Percentiles rank a stretch among this genome's conserved stretches.
Conservation (phyloP, 2,113 vertebrate species). For the Thamnophis sirtalis region DNA sequence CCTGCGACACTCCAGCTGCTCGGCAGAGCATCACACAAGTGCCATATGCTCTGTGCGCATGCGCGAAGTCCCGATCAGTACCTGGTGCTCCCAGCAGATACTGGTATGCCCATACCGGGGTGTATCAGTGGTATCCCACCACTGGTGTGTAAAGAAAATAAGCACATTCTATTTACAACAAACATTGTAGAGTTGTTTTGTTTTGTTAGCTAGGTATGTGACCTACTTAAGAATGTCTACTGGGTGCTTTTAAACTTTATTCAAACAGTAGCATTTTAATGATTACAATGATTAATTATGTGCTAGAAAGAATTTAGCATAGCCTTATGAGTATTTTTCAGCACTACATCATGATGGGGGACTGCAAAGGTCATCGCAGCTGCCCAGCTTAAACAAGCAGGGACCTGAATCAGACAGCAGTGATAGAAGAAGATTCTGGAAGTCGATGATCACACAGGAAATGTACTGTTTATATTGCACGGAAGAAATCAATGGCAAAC, state of each 20-base stretch:
- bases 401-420: background rate
- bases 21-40: too few species aligned
- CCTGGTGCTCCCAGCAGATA: too few species aligned
- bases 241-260: background rate
- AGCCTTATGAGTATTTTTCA: background rate
- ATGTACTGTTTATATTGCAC: background rate
- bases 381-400: background rate
- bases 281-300: background rate
- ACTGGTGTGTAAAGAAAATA: background rate
- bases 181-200: background rate
- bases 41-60: too few species aligned
- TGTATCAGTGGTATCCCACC: too few species aligned
- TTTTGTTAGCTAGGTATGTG: background rate
- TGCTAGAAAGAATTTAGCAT: background rate
- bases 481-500: background rate
- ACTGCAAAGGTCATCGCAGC: background rate
- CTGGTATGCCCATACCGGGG: too few species aligned
- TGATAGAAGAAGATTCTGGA: background rate
- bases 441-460: background rate
- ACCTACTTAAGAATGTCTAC: background rate
- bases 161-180: background rate
- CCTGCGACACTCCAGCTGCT: too few species aligned
- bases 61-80: too few species aligned
- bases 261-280: background rate
- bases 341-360: background rate